Percentiles rank a stretch among this genome's conserved stretches.
Conservation (phyloP, 1,140 invertebrate genomes). For the Formica exsecta region DNA sequence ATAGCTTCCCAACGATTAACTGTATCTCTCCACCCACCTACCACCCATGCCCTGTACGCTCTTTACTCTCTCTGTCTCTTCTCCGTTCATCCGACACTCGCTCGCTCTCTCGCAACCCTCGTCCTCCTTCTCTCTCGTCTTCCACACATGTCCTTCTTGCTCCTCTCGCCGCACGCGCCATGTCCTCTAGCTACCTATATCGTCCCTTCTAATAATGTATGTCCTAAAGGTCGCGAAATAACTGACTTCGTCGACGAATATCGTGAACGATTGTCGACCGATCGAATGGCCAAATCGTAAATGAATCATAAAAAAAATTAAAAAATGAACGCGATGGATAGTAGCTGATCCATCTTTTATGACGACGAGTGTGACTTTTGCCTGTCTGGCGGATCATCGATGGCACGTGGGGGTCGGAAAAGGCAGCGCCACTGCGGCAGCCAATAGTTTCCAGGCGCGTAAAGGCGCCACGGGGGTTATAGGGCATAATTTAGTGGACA, state of each 20-base stretch:
- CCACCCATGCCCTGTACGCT: slow-evolving; percentile 34
- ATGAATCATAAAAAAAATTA: not conserved
- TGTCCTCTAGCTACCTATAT: slow-evolving; percentile 71
- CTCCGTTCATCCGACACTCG: slow-evolving; percentile 61
- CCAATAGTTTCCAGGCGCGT: slow-evolving; percentile 83
- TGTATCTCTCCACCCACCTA: slow-evolving; percentile 77
- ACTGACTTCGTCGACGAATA: slow-evolving; percentile 73
- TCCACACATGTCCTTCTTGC: slow-evolving; percentile 47
- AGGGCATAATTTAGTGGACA: slow-evolving; percentile 89
- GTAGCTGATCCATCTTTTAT: not conserved
- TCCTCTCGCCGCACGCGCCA: slow-evolving; percentile 65
- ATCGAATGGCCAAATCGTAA: not conserved
- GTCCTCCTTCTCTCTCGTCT: slow-evolving; percentile 59
- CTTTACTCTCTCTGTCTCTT: slow-evolving; percentile 49
- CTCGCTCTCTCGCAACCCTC: slow-evolving; percentile 29
- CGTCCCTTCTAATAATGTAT: slow-evolving; percentile 80
- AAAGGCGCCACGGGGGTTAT: slow-evolving; percentile 84
- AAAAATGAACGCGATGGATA: not conserved
- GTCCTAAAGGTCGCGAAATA: slow-evolving; percentile 82
- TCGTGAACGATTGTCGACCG: not conserved
- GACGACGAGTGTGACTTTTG: slow-evolving; percentile 1
- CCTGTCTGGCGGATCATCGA: not conserved
- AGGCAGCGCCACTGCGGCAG: slow-evolving; percentile 64
- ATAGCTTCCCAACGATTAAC: slow-evolving; percentile 86
- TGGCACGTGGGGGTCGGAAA: slow-evolving; percentile 35